Evolutionary conservation across 2,113 vertebrate genomes (phyloP).

Genomic region (Spea bombifrons): DNA sequence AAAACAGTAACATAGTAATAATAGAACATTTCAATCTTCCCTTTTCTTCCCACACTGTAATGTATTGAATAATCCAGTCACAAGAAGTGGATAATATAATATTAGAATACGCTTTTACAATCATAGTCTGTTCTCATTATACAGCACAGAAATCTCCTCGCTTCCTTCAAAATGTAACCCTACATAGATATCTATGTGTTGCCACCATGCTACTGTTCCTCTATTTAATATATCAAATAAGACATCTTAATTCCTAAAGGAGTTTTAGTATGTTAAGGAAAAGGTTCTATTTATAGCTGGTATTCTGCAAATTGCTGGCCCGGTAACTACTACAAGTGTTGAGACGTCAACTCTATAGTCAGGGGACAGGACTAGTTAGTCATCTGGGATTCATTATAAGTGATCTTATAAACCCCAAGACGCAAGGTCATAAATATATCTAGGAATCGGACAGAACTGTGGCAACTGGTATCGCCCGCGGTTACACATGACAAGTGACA

Average conservation of each 20-base stretch:
- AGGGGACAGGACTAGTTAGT: constrained; percentile 10
- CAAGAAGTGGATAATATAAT: no score
- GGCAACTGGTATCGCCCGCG: neutral
- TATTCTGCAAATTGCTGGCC: neutral
- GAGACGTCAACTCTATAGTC: neutral
- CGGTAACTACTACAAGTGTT: constrained; percentile 21
- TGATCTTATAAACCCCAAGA: constrained; percentile 5
- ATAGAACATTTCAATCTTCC: no score
- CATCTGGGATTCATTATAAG: constrained; percentile 21
- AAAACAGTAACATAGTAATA: no score
- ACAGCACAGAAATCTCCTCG: no score
- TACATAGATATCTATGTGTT: neutral
- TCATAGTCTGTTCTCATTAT: no score
- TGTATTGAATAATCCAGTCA: no score
- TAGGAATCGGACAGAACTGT: constrained; percentile 1
- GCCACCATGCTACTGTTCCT: neutral
- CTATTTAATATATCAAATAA: neutral
- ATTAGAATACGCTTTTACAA: no score
- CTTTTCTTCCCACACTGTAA: no score
- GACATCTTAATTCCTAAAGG: neutral
- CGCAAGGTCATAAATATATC: neutral
- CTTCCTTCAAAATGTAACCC: no score
- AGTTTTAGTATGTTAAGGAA: neutral
- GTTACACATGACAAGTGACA: neutral
- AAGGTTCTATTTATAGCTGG: constrained; percentile 4